Evolutionary conservation across 2,797 vertebrate species (phyloP), one percentile per base, ranked within the genome.

Genomic region (Malacoctenus gilli): DNA sequence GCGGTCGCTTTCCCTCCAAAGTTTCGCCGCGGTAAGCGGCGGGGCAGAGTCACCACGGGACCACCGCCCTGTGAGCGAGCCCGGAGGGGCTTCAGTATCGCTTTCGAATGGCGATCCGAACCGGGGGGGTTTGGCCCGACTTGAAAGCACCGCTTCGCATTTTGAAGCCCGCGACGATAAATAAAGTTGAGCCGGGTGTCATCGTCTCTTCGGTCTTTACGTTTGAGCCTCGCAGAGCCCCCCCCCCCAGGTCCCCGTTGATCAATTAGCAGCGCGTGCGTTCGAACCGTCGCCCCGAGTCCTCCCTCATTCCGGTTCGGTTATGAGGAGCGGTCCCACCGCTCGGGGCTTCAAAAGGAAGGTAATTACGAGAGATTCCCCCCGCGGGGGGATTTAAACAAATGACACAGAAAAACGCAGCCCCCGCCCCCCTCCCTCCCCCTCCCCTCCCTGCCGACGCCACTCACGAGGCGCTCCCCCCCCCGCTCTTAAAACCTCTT

Each of bases 351-450:
- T 83, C 80, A 75, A 81, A 78, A 82, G 9, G 81, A 70, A 84
- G 77, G 84, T 87, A 87, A 91, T 89, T 89, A 88, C 79, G 68
- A 65, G 77, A 85, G 75, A 75, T 68, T 81, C 83, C 87, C 79
- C 47, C 56, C 31, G n/a, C n/a, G n/a, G 72, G 84, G 80, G 79
- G 71, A 85, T 88, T 89, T 83, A 85, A 89, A 84, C 84, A 89
- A 90, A 89, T 66, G 80, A 84, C 81, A 84, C 64, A 78, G 74
- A 84, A 83, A n/a, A 85, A 75, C 74, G 49, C 62, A 52, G 56
- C 62, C 58, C 43, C 64, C 12, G 70, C 74, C 56, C 37, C 38
- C 31, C 60, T 63, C 63, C 18, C 74, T 83, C 60, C 40, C 60
- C 64, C 72, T n/a, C n/a, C n/a, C n/a, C n/a, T n/a, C n/a, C n/a